Percentiles rank a stretch among this genome's conserved stretches.
These are phyloP conservation scores for Antigone vipio DNA, from an alignment of 2,113 vertebrate species.

Conservation along the genomic window DNA sequence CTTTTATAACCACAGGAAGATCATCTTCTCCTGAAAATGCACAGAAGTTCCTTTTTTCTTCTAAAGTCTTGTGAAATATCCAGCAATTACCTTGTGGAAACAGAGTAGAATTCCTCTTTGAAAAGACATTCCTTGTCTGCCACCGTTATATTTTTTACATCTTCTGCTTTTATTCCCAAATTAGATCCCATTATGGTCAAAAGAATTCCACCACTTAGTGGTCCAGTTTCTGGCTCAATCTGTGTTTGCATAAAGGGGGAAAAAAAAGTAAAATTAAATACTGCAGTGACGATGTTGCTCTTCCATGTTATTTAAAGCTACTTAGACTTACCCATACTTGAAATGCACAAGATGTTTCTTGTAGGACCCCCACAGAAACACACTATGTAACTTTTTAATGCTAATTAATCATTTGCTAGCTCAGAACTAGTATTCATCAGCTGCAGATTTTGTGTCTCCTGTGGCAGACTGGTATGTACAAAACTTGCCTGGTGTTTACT, in stretches of 20 bases:
- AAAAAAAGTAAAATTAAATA: neutral
- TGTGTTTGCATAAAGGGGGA: conserved; percentile 49
- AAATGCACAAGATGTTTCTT: neutral
- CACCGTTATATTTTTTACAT: conserved; percentile 84
- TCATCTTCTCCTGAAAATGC: neutral
- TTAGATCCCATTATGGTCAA: conserved; percentile 94
- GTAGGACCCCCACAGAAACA: neutral
- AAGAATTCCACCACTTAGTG: conserved; percentile 81
- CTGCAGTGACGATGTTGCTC: neutral
- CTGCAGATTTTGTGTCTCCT: neutral
- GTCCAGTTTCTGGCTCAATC: conserved; percentile 89
- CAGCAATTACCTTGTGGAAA: conserved; percentile 87
- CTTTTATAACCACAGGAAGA: neutral
- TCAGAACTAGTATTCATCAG: neutral
- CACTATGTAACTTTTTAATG: neutral
- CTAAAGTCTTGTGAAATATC: neutral
- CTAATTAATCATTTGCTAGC: neutral
- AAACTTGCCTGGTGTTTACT: neutral
- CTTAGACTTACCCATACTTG: neutral
- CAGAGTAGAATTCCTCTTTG: conserved; percentile 84
- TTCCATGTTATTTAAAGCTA: neutral
- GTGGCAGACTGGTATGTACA: neutral
- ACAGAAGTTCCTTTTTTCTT: neutral
- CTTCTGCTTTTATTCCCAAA: conserved; percentile 85
- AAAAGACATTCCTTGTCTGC: conserved; percentile 81